These are phyloP conservation scores for Diarsia dahlii DNA, from an alignment of 2,888 invertebrate species.

Conservation along the genomic window DNA sequence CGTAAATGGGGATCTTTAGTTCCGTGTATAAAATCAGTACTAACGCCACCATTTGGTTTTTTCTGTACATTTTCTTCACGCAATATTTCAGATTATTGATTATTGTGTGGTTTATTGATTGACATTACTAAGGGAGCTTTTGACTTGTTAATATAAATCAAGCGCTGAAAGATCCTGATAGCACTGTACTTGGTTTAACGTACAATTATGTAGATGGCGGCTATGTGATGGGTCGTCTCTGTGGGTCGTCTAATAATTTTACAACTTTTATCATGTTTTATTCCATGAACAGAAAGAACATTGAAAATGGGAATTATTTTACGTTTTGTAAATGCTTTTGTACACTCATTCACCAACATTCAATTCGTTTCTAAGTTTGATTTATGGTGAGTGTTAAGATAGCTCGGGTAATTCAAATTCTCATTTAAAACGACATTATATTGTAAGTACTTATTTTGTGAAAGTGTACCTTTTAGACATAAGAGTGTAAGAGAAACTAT, in stretches of 20 bases:
- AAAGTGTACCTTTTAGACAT: no score
- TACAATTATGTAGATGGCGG: not conserved
- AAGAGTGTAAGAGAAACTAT: no score
- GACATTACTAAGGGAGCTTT: not conserved
- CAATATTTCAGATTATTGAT: no score
- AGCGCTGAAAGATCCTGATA: not conserved
- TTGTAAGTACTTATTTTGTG: no score
- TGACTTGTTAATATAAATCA: not conserved
- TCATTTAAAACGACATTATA: not conserved
- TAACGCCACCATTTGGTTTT: not conserved
- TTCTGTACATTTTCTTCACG: not conserved
- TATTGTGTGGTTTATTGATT: not conserved
- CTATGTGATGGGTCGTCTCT: not conserved
- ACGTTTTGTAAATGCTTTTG: constrained; percentile 12
- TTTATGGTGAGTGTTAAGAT: not conserved
- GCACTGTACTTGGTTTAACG: not conserved
- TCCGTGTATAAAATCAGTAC: not conserved
- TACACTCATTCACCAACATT: not conserved
- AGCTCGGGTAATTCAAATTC: not conserved
- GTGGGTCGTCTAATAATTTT: not conserved
- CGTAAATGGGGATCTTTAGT: not conserved
- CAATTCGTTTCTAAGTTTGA: not conserved
- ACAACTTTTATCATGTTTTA: not conserved
- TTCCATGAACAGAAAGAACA: not conserved
- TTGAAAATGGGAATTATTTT: no score